Evolutionary conservation across 2,113 vertebrate species (phyloP), one percentile per base, ranked within the genome.

Genomic region (Gymnocephalus cernua): DNA sequence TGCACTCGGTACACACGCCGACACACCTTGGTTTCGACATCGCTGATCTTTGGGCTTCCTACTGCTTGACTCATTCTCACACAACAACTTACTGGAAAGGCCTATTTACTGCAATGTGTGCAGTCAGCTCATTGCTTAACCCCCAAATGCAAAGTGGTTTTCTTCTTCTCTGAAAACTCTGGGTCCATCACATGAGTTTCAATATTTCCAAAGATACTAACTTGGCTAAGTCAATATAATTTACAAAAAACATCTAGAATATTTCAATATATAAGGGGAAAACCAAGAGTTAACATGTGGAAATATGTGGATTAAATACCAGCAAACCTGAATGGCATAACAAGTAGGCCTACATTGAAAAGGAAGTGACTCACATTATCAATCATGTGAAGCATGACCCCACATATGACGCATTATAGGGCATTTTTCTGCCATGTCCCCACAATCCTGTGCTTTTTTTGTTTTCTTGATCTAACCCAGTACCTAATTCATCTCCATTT

Each of bases 21-120:
- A 87, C 93, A 90, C 93, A 93, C 93, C 93, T 93, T 85, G 86
- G 87, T 93, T 91, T 92, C 91, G 86, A 92, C 87, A 93, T 88
- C 57, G 8, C 64, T 86, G 68, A 89, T 89, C 86, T 63, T 69
- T 51, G 27, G 50, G 69, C 66, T 88, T 83, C 86, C 73, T 72
- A 18, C 47, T 9, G 25, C 65, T 80, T 94, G 91, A 92, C 58
- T 94, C 90, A 93, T 57, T 53, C 64, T 19, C 51, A 25, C 12
- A 76, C 16, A 81, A 72, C 50, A 81, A 72, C 50, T 88, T 88
- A 82, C 87, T 29, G 82, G 89, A 90, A 92, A 80, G 5, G 18
- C 4, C 45, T n/a, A 16, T 78, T 54, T 57, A 1, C 23, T 62
- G 58, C 48, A 57, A 56, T 66, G 16, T 47, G 11, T 53, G 25